Evolutionary conservation across 2,888 invertebrate genomes (phyloP).

Genomic region (Heteropelma amictum): DNA sequence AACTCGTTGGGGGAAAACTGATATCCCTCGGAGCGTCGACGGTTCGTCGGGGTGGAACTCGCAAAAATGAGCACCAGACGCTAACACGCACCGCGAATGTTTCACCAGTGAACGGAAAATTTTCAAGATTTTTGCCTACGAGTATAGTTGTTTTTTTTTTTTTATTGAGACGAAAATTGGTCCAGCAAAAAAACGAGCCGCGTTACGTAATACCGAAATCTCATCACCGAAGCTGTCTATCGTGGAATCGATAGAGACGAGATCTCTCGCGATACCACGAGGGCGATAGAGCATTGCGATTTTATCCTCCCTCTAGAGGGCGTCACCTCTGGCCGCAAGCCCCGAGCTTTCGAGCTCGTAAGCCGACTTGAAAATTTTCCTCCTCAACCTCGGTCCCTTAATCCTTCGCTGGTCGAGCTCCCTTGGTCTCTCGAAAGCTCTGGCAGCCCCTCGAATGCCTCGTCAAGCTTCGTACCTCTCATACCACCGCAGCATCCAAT

Average conservation of each 20-base stretch:
- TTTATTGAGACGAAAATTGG: neutral
- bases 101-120: too few species aligned
- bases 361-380: slow-evolving; percentile 60
- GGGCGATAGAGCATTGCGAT: slow-evolving; percentile 38
- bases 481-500: slow-evolving; percentile 42
- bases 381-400: slow-evolving; percentile 66
- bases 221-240: neutral
- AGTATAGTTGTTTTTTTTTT: too few species aligned
- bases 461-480: slow-evolving; percentile 69
- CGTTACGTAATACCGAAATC: neutral
- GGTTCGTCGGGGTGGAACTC: neutral
- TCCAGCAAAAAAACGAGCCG: neutral
- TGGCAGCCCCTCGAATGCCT: slow-evolving; percentile 75
- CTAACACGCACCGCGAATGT: too few species aligned
- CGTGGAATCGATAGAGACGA: neutral
- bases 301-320: slow-evolving; percentile 7
- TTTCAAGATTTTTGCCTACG: too few species aligned
- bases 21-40: slow-evolving; percentile 33
- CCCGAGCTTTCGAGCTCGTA: slow-evolving; percentile 54
- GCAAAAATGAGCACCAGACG: neutral
- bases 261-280: slow-evolving; percentile 16
- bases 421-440: slow-evolving; percentile 47
- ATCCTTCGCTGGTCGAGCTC: slow-evolving; percentile 69
- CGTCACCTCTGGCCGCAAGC: slow-evolving; percentile 54
- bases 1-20: slow-evolving; percentile 26